Evolutionary conservation across 2,113 vertebrate species (phyloP).

Genomic region (Antigone vipio): DNA sequence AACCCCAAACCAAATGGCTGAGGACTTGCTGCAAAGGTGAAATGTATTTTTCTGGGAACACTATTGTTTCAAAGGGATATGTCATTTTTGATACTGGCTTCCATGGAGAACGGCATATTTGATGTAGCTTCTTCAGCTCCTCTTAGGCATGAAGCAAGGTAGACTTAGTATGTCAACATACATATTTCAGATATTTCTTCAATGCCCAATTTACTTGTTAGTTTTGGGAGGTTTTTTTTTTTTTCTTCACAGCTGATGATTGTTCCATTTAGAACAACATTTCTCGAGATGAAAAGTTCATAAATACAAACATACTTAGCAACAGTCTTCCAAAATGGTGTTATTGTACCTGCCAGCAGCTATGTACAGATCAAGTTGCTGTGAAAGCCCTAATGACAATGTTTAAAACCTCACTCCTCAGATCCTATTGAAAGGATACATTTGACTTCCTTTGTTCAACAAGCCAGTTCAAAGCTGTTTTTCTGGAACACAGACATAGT

Average conservation of each 20-base stretch:
- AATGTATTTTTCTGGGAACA: neutral
- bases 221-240: too few relatives aligned
- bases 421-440: neutral
- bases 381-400: neutral
- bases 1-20: neutral
- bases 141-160: neutral
- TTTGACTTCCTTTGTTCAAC: neutral
- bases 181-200: neutral
- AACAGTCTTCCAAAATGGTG: neutral
- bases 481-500: neutral
- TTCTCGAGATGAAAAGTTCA: neutral
- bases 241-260: neutral
- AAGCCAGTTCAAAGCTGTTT: neutral
- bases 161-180: neutral
- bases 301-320: neutral
- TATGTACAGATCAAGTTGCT: neutral
- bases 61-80: neutral
- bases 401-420: neutral
- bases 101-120: neutral
- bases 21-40: rapidly evolving
- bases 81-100: neutral
- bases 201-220: neutral
- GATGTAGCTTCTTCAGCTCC: neutral
- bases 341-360: neutral
- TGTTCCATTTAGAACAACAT: neutral